These are phyloP conservation scores for Ruditapes philippinarum DNA, from an alignment of 1,140 invertebrate species.

Conservation along the genomic window DNA sequence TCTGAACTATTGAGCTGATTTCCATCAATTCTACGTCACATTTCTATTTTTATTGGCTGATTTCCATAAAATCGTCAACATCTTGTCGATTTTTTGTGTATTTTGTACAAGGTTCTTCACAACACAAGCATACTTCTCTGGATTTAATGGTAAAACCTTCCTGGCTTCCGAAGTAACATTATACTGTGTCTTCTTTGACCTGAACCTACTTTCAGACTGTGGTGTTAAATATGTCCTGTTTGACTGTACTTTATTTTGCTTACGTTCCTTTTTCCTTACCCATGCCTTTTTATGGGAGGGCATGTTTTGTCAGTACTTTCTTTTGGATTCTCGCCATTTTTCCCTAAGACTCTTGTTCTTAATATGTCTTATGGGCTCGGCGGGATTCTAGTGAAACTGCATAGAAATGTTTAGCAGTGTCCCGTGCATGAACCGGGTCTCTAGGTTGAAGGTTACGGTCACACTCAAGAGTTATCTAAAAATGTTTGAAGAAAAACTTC, in stretches of 20 bases:
- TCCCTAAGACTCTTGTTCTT: background rate
- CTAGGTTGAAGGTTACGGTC: no score
- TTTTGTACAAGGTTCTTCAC: background rate
- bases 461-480: no score
- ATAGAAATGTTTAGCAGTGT: no score
- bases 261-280: background rate
- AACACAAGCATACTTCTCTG: conserved; percentile 7
- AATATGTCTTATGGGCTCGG: no score
- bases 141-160: background rate
- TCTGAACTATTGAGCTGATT: background rate
- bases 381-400: no score
- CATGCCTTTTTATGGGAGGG: background rate
- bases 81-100: background rate
- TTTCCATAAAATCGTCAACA: no score
- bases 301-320: background rate
- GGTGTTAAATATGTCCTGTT: background rate
- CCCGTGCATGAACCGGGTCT: no score
- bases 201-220: conserved; percentile 1
- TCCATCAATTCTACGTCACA: background rate
- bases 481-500: no score
- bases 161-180: conserved; percentile 13
- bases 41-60: background rate
- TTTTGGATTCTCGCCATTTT: conserved; percentile 7
- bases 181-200: conserved; percentile 24
- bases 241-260: background rate